Evolutionary conservation across 2,113 vertebrate genomes (phyloP).

Genomic region (Gracilinanus agilis): DNA sequence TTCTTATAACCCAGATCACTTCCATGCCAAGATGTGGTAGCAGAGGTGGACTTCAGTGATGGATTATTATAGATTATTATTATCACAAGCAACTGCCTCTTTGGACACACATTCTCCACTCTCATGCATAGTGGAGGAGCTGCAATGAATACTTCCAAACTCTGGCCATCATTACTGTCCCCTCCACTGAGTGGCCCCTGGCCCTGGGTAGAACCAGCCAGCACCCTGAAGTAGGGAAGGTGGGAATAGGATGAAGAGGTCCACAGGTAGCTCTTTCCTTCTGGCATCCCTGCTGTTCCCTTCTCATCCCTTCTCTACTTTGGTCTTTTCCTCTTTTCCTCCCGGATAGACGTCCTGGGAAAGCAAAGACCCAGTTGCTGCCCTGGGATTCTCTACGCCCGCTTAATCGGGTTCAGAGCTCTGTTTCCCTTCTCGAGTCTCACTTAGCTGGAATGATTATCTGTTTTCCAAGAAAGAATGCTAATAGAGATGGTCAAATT

Average conservation of each 20-base stretch:
- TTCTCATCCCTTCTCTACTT: background rate
- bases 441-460: conserved; percentile 51
- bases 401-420: conserved; percentile 33
- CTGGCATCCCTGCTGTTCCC: background rate
- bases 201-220: background rate
- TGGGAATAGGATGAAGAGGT: background rate
- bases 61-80: background rate
- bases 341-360: background rate
- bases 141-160: background rate
- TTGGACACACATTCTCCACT: background rate
- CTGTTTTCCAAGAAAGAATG: conserved; percentile 73
- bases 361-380: background rate
- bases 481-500: conserved; percentile 68
- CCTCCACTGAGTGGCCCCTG: background rate
- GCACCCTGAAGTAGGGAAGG: background rate
- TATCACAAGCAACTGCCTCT: background rate
- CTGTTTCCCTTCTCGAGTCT: background rate
- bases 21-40: background rate
- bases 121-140: background rate
- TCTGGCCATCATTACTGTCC: background rate
- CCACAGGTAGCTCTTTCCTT: conserved; percentile 1
- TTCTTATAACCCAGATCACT: background rate
- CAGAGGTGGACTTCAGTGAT: background rate
- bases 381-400: background rate
- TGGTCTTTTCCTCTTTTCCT: background rate